Conservation (phyloP, 1,140 invertebrate species). For the Apolygus lucorum region DNA sequence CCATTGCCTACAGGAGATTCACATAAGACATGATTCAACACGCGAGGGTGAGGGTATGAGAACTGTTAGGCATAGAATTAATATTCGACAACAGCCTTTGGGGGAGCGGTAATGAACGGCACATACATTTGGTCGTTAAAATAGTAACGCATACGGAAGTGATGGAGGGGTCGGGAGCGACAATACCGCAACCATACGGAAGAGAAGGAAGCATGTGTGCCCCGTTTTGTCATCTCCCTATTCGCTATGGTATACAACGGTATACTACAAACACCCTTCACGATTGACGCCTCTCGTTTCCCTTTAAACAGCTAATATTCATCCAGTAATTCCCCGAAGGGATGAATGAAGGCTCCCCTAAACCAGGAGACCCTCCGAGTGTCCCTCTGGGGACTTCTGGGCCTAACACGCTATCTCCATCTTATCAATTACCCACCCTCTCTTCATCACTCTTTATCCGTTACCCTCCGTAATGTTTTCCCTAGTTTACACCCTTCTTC, state of each 20-base stretch:
- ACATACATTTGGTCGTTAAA: too few species aligned
- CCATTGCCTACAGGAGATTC: too few species aligned
- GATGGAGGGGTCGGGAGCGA: too few species aligned
- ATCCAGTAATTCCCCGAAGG: not conserved
- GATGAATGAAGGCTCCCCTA: not conserved
- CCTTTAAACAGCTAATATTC: not conserved
- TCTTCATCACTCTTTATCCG: not conserved
- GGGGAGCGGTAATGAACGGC: too few species aligned
- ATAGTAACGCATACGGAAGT: too few species aligned
- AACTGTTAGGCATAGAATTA: too few species aligned
- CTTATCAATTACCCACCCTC: not conserved
- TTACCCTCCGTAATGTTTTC: not conserved
- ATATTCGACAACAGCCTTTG: too few species aligned
- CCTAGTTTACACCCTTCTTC: not conserved
- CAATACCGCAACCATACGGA: too few species aligned
- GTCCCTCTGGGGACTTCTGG: not conserved
- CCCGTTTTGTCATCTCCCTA: not conserved
- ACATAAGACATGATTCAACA: too few species aligned
- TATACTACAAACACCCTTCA: not conserved
- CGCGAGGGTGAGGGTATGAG: too few species aligned
- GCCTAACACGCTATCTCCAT: not conserved
- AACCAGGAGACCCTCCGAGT: not conserved
- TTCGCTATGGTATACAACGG: not conserved
- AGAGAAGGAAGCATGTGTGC: not conserved
- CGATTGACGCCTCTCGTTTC: not conserved